These are phyloP conservation scores for Fregetta grallaria DNA, from an alignment of 2,113 vertebrate genomes.

Conservation along the genomic window DNA sequence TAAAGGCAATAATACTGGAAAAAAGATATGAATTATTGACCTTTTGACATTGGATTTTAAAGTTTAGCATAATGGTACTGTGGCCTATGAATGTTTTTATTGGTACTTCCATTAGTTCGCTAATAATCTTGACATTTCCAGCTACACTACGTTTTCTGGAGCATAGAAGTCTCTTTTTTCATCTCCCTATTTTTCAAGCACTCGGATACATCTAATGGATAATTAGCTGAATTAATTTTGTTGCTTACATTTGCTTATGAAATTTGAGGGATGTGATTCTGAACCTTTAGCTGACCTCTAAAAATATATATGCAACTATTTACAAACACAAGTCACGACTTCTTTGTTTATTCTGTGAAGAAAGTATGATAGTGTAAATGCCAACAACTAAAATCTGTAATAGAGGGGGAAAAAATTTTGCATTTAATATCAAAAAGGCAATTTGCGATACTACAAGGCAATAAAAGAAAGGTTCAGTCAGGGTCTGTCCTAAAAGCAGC, in stretches of 20 bases:
- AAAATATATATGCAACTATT: neutral
- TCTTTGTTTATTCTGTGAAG: neutral
- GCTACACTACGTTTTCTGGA: neutral
- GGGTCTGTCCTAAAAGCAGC: neutral
- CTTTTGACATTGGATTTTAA: conserved; percentile 31
- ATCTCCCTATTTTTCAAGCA: neutral
- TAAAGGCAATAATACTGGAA: conserved; percentile 7
- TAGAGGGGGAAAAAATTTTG: neutral
- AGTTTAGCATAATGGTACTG: neutral
- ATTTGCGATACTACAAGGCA: neutral
- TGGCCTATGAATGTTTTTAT: conserved; percentile 19
- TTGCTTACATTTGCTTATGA: neutral
- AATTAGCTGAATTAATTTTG: neutral
- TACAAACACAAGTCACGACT: neutral
- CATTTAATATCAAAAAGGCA: neutral
- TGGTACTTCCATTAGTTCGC: neutral
- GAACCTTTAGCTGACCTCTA: neutral
- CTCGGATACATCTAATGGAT: neutral
- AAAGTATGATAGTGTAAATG: neutral
- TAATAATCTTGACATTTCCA: neutral
- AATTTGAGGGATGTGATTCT: neutral
- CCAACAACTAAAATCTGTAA: neutral
- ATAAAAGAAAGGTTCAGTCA: neutral
- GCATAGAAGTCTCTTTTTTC: neutral
- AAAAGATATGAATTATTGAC: conserved; percentile 27